Conservation (phyloP, 1,140 invertebrate genomes). For the Plectrocnemia conspersa region DNA sequence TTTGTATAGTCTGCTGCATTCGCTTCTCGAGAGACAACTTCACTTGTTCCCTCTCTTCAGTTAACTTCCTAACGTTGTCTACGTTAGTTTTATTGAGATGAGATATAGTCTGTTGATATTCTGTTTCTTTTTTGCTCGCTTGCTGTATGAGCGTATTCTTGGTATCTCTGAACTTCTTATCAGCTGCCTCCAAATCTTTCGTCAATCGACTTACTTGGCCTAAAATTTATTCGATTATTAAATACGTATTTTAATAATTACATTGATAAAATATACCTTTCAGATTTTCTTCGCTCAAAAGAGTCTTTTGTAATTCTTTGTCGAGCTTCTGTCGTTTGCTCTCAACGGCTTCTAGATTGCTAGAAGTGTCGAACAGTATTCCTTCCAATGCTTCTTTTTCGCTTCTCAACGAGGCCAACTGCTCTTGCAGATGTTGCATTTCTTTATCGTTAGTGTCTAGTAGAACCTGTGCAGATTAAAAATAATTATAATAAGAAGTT, state of each 20-base stretch:
- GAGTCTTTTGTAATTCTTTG: slow-evolving; percentile 67
- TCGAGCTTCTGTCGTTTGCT: slow-evolving; percentile 66
- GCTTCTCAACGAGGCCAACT: slow-evolving; percentile 65
- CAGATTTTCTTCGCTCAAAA: slow-evolving; percentile 69
- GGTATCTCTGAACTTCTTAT: slow-evolving; percentile 68
- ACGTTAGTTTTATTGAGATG: slow-evolving; percentile 69
- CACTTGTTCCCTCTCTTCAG: slow-evolving; percentile 75
- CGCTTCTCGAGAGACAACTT: slow-evolving; percentile 67
- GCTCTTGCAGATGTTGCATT: slow-evolving; percentile 67
- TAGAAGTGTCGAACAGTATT: slow-evolving; percentile 74
- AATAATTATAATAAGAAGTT: slow-evolving; percentile 4
- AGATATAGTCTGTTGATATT: slow-evolving; percentile 68
- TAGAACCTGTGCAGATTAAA: slow-evolving; percentile 52
- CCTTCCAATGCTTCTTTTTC: slow-evolving; percentile 81
- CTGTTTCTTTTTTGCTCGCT: slow-evolving; percentile 66
- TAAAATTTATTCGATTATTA: slow-evolving; percentile 27
- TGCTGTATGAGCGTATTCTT: slow-evolving; percentile 66
- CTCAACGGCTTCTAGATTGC: slow-evolving; percentile 69
- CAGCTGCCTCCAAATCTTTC: slow-evolving; percentile 70
- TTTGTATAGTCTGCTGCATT: slow-evolving; percentile 65
- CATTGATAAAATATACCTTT: slow-evolving; percentile 53
- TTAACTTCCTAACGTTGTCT: slow-evolving; percentile 67
- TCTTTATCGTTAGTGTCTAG: slow-evolving; percentile 75
- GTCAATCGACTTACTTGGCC: slow-evolving; percentile 60
- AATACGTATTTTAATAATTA: slow-evolving; percentile 1